Evolutionary conservation across 2,888 invertebrate species (phyloP).

Genomic region (Agapostemon virescens): DNA sequence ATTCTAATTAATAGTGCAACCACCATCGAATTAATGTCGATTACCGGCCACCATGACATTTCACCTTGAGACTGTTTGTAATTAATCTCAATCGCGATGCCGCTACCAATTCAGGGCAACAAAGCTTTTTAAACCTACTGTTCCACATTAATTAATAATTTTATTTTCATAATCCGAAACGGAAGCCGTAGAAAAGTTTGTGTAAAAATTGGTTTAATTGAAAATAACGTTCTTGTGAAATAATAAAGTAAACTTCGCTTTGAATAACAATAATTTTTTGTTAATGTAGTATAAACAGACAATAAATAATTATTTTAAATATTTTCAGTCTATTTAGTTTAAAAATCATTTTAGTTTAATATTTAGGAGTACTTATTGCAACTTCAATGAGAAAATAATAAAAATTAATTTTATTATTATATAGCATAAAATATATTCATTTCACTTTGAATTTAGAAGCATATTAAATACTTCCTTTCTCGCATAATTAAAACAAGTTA

Average conservation of each 20-base stretch:
- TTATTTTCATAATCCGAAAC: too few relatives aligned
- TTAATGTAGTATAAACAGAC: neutral
- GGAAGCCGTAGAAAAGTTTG: too few relatives aligned
- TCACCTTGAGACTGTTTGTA: neutral
- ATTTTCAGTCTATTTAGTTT: too few relatives aligned
- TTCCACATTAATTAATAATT: neutral
- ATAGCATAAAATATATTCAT: neutral
- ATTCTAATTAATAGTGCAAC: slow-evolving; percentile 30
- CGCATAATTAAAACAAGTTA: too few relatives aligned
- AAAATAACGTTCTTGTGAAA: too few relatives aligned
- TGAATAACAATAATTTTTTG: neutral
- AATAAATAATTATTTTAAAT: neutral
- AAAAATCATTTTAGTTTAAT: too few relatives aligned
- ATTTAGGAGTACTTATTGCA: too few relatives aligned
- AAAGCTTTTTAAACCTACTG: neutral
- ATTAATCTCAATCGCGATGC: neutral
- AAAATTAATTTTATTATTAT: too few relatives aligned
- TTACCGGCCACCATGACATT: neutral
- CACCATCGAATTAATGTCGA: slow-evolving; percentile 26
- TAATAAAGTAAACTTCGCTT: too few relatives aligned
- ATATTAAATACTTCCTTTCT: too few relatives aligned
- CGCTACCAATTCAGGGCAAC: neutral
- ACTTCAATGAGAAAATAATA: too few relatives aligned
- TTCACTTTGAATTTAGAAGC: neutral
- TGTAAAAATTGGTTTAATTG: too few relatives aligned